Evolutionary conservation across 2,888 invertebrate genomes (phyloP), one percentile per base, ranked within the genome.

Genomic region (Apoda limacodes): DNA sequence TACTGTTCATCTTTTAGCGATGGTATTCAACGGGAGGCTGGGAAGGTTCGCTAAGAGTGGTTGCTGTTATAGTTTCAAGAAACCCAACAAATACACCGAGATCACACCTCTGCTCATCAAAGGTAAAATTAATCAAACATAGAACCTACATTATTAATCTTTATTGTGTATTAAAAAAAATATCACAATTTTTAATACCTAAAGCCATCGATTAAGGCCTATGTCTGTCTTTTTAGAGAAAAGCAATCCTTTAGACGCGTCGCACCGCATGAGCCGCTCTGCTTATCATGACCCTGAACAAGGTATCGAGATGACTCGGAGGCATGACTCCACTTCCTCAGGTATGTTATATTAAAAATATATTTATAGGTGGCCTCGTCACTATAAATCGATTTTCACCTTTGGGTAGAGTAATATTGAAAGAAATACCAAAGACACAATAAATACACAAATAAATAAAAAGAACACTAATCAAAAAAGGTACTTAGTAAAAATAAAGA

Each of bases 1-100:
- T n/a, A n/a, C n/a, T n/a, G n/a, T n/a, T n/a, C n/a, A n/a, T n/a
- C n/a, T n/a, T 81, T 22, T 58, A 89, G 89, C 85, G 1, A 88
- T 90, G 88, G 84, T 82, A 37, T 88, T 86, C 62, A 89, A 89
- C 48, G 75, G 74, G 5, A 64, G 69, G 5, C 72, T 89, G 35
- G 85, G 82, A 22, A 66, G 63, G 3, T 78, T 82, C 37, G 66
- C 82, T 13, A 74, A 72, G 44, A 72, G 82, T 42, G 60, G 82
- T 1, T 75, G 82, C 38, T 71, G 80, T 35, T 53, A 17, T 17
- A 5, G 62, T 35, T 65, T 76, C 30, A 65, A 68, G 19, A 82
- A 76, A 40, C 71, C 74, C 10, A 82, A 78, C 35, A 58, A 67
- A 20, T 87, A 86, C 46, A 82, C 80, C 21, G 86, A 86, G 70